Conservation (phyloP, 2,888 invertebrate genomes). For the Drosophila flavopinicola region DNA sequence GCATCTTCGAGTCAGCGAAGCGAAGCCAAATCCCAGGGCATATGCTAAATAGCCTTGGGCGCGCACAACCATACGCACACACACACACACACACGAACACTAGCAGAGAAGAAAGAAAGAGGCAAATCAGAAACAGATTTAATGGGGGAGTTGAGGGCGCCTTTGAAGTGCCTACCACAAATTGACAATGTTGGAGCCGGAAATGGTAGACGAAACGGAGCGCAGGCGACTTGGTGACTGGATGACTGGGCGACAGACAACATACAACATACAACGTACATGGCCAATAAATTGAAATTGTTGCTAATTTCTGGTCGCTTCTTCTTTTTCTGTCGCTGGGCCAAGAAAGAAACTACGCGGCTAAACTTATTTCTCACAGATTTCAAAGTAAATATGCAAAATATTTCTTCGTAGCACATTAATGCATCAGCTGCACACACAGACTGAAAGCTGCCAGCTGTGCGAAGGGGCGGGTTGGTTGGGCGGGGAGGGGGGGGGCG, state of each 20-base stretch:
- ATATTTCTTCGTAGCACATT: slow-evolving; percentile 76
- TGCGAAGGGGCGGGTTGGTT: background rate
- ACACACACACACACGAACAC: too few relatives aligned
- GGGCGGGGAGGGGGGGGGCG: background rate
- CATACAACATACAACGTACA: slow-evolving; percentile 23
- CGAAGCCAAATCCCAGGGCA: slow-evolving; percentile 50
- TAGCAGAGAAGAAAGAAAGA: background rate
- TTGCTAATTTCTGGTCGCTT: slow-evolving; percentile 41
- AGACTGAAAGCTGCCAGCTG: background rate
- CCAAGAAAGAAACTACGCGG: slow-evolving; percentile 18
- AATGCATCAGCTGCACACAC: slow-evolving; percentile 61
- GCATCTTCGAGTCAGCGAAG: slow-evolving; percentile 48
- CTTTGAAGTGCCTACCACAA: slow-evolving; percentile 63
- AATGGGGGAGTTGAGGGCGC: slow-evolving; percentile 31
- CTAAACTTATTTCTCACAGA: slow-evolving; percentile 66
- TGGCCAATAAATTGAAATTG: slow-evolving; percentile 71
- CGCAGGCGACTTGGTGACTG: slow-evolving; percentile 12
- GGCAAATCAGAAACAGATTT: slow-evolving; percentile 54
- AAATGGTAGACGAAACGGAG: slow-evolving; percentile 52
- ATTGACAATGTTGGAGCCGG: slow-evolving; percentile 62
- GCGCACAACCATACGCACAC: slow-evolving; percentile 11
- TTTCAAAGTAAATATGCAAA: slow-evolving; percentile 78
- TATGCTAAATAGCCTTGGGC: slow-evolving; percentile 58
- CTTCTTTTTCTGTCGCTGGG: background rate
- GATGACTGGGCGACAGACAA: background rate